Evolutionary conservation across 2,113 vertebrate species (phyloP).

Genomic region (Cathartes aura): DNA sequence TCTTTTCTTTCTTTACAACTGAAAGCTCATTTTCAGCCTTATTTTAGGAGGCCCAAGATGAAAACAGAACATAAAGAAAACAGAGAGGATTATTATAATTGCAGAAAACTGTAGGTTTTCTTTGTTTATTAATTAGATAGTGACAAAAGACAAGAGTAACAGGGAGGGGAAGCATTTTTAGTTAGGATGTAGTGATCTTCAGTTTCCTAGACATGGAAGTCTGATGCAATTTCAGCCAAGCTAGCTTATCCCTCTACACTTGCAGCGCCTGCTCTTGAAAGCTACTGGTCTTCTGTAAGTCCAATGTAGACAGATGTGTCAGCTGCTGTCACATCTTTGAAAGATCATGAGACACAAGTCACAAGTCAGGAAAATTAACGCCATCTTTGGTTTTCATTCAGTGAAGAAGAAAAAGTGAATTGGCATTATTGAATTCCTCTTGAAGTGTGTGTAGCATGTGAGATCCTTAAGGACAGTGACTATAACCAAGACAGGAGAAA

Average conservation of each 20-base stretch:
- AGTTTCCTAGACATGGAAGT: not conserved
- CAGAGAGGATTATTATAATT: not conserved
- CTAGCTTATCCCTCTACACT: not conserved
- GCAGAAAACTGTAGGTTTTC: not conserved
- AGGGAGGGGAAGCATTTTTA: not conserved
- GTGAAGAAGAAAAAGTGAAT: not conserved
- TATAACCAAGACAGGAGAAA: not conserved
- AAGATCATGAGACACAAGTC: not conserved
- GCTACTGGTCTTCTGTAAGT: not conserved
- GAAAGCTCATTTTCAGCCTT: not conserved
- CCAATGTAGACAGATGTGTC: not conserved
- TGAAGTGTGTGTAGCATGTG: not conserved
- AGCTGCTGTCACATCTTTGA: not conserved
- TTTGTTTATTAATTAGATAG: not conserved
- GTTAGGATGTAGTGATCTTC: not conserved
- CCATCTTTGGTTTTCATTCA: not conserved
- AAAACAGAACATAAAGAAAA: not conserved
- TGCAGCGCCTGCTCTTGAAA: not conserved
- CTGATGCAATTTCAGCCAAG: not conserved
- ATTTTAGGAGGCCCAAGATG: not conserved
- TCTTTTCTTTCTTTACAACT: not conserved
- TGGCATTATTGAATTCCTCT: not conserved
- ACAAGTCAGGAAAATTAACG: not conserved
- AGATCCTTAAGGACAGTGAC: not conserved
- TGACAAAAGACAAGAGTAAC: not conserved